Evolutionary conservation across 1,140 invertebrate genomes (phyloP).

Genomic region (Periplaneta americana): DNA sequence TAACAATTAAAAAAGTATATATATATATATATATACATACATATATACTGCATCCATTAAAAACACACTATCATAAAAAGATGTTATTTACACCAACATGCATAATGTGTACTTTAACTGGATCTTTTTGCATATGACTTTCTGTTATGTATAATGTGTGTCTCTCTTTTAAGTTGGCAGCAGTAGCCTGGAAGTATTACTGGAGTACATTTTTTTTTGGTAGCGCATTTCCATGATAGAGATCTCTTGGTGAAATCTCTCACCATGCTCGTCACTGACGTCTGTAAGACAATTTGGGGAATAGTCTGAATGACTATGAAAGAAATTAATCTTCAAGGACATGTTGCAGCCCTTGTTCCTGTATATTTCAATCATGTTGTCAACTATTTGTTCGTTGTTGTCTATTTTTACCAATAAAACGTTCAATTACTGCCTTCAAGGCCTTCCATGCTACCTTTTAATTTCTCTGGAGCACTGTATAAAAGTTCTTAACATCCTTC

Average conservation of each 20-base stretch:
- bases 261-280: not conserved
- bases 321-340: not conserved
- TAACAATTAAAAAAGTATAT: too few species aligned
- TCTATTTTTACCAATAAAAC: not conserved
- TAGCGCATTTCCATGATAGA: not conserved
- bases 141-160: not conserved
- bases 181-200: not conserved
- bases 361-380: not conserved
- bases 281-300: not conserved
- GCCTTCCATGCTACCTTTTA: conserved; percentile 21
- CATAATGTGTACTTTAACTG: too few species aligned
- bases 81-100: too few species aligned
- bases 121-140: too few species aligned
- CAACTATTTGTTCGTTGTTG: not conserved
- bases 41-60: too few species aligned
- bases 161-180: not conserved
- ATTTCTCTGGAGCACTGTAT: conserved; percentile 12
- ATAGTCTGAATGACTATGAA: not conserved
- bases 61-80: too few species aligned
- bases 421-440: conserved; percentile 12
- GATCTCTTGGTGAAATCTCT: too few species aligned
- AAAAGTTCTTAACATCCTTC: conserved; percentile 21
- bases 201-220: not conserved
- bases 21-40: too few species aligned
- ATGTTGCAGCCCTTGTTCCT: not conserved